Evolutionary conservation across 2,797 vertebrate species (phyloP), one percentile per base, ranked within the genome.

Genomic region (Lagodon rhomboides): DNA sequence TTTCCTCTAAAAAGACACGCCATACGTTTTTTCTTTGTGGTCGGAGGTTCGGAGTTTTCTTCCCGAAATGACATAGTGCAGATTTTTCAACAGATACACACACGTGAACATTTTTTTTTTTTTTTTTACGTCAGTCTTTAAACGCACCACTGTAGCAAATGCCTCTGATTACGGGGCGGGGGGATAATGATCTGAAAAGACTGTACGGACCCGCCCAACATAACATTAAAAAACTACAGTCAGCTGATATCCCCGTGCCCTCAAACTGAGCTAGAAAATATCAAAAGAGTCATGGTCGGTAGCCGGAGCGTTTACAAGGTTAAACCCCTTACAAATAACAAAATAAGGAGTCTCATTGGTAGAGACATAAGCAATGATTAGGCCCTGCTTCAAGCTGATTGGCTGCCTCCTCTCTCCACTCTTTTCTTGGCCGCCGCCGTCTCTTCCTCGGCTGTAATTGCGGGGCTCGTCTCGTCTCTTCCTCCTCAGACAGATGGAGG

Each of bases 311-410:
- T 70, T 75, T 76, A 79, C 76, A 81, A 68, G 55, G 78, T 68
- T 41, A 77, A 85, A 80, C 68, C 84, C 74, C 27, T 83, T 72
- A 78, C 63, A 77, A 85, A 80, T 66, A 64, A 85, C 27, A 80
- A 85, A 79, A 80, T 67, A 77, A 75, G 59, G 71, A 87, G 79
- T 79, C 83, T 87, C 75, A 90, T 64, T 71, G 86, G 83, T 80
- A 15, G 75, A 85, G 84, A 89, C 54, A 51, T 55, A 81, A 90
- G 90, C 51, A 49, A 30, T 68, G 76, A 72, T 73, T 72, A 63
- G 55, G 63, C 89, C 87, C 88, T 87, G 91, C 93, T 90, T 86
- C 85, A 75, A 89, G 89, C 80, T 84, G 87, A 94, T 87, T 93
- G 91, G 92, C 87, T 86, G 84, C 75, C 77, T 82, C 83, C 79